Base-by-base conservation (phyloP, 1,140 invertebrate genomes). In the Cotesia vestalis region DNA sequence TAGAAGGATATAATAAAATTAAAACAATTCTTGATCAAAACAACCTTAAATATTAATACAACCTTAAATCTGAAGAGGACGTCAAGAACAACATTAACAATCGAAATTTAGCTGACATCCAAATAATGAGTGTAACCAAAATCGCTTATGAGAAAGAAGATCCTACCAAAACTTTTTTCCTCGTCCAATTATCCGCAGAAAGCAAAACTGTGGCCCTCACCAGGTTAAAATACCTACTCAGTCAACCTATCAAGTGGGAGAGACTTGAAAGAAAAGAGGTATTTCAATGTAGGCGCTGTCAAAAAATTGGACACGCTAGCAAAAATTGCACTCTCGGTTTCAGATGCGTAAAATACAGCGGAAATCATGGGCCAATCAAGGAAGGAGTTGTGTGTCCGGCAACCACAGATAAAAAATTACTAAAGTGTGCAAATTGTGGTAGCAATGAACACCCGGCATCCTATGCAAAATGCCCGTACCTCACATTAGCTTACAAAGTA, bases 391-490 rank as follows among this genome's bases (percentile, higher is more conserved):
- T 4, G 1, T 1, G 36, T 4, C 70, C 5, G 6, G 11, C 1
- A 8, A 1, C 38, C 38, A 40, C 4, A 27, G 36, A 17, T 5
- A 71, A 73, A 55, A 20, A 51, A 53, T 4, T 4, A 20, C 20
- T 75, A 4, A 64, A 60, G 6, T 78, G 72, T 14, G 72, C 71
- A 2, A 75, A 74, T 36, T 76, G 74, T n/a, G 38, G 64, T 14
- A 9, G 72, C 17, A 38, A n/a, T 11, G 73, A 70, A 0, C 77
- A 75, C 57, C 72, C 71, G 0, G 77, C 73, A 0, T 75, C 73
- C 0, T 76, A 73, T 61, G 14, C 17, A 51, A 74, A 73, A 20
- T 77, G 76, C 12, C 70, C 74, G 5, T 70, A 35, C 46, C 14
- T 67, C 68, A 2, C 46, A 57, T 2, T 51, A 46, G 3, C 27